These are phyloP conservation scores for Micoletzkya japonica DNA, from an alignment of 2,888 invertebrate genomes.

Conservation along the genomic window DNA sequence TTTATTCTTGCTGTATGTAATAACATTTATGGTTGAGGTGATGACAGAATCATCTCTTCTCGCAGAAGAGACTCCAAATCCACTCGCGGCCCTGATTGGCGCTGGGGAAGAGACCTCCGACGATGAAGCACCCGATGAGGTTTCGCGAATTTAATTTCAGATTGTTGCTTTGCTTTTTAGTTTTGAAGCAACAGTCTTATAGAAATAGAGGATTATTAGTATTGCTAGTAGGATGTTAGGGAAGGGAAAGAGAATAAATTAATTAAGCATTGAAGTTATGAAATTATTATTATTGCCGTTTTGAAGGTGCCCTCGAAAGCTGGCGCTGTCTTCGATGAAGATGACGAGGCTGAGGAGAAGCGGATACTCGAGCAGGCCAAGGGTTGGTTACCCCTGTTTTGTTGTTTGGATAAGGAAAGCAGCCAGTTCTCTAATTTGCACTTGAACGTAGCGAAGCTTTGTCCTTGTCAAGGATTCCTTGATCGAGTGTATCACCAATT, in stretches of 20 bases:
- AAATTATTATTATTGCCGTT: too few species aligned
- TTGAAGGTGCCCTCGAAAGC: conserved; percentile 18
- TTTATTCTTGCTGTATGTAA: background rate
- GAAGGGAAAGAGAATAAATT: too few species aligned
- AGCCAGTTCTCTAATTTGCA: background rate
- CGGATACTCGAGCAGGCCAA: conserved; percentile 5
- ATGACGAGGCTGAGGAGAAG: conserved; percentile 9
- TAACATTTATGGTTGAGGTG: background rate
- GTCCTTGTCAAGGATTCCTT: background rate
- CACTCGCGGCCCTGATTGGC: background rate
- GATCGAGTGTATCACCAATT: background rate
- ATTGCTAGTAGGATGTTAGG: too few species aligned
- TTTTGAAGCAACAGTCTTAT: too few species aligned
- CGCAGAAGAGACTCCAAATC: background rate
- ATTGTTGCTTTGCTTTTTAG: too few species aligned
- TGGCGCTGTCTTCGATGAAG: background rate
- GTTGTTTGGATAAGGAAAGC: background rate
- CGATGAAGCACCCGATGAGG: conserved; percentile 12
- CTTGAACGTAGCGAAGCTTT: background rate
- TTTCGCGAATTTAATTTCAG: too few species aligned
- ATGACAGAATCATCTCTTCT: too few species aligned
- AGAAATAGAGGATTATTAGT: too few species aligned
- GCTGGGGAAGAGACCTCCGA: conserved; percentile 2
- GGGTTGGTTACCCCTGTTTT: background rate
- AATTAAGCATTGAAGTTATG: too few species aligned